Base-by-base conservation (phyloP, 1,140 invertebrate genomes). In the Laupala kohalensis region DNA sequence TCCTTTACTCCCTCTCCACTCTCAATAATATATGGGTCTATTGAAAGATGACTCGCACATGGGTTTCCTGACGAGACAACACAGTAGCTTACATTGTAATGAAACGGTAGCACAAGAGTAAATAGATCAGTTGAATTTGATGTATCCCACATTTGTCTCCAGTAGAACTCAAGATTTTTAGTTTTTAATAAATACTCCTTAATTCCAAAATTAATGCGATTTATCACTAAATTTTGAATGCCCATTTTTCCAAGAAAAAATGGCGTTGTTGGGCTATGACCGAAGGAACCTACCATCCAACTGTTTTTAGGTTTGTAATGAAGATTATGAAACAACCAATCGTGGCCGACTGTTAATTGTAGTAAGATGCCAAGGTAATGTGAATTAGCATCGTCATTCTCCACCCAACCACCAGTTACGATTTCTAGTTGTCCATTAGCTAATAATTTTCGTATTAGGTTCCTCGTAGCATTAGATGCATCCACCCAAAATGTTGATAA, bases 21-120 rank as follows among this genome's bases (percentile, higher is more conserved):
- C n/a, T n/a, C n/a, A n/a, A n/a, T n/a, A n/a, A n/a, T n/a, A n/a
- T n/a, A n/a, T n/a, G n/a, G n/a, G n/a, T n/a, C n/a, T n/a, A n/a
- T n/a, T n/a, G n/a, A n/a, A n/a, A n/a, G n/a, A n/a, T n/a, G n/a
- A n/a, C n/a, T n/a, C n/a, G n/a, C n/a, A n/a, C n/a, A n/a, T n/a
- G n/a, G n/a, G 23, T 15, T 3, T 25, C 23, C 23, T 1, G n/a
- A n/a, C n/a, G n/a, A n/a, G n/a, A n/a, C 64, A 2, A 23, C 4
- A 4, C 13, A n/a, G n/a, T n/a, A n/a, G n/a, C 99, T 86, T 79
- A 98, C 97, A 78, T 99, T 99, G 62, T 93, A 95, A 81, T 98
- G 98, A 81, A 99, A 99, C 19, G 97, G 97, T 94, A 99, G 97
- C 87, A 98, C 88, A 77, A 99, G 97, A 13, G 96, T 97, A 69